phyloP scores from a whole-genome alignment of 1,140 invertebrate genomes.

The Saccostrea cuccullata region DNA sequence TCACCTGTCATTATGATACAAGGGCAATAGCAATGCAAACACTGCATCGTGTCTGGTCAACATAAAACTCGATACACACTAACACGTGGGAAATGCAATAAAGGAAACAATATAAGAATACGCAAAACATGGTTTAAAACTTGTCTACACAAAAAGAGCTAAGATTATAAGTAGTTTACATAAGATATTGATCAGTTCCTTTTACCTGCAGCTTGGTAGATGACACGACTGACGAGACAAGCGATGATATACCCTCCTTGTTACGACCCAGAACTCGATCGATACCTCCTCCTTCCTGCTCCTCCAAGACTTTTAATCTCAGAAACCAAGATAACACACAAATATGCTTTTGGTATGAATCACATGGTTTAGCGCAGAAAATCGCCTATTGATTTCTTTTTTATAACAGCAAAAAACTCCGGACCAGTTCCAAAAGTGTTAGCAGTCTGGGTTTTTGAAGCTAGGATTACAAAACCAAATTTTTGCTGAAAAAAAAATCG shows the following conservation, averaged over 20 bases:
- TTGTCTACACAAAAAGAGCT: neutral
- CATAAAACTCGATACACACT: neutral
- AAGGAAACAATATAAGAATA: neutral
- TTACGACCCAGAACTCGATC: neutral
- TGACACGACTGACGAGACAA: neutral
- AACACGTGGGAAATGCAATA: neutral
- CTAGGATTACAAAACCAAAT: neutral
- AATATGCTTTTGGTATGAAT: neutral
- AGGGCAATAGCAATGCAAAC: neutral
- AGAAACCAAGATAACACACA: constrained; percentile 9
- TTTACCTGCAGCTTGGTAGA: neutral
- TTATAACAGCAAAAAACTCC: neutral
- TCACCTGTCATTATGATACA: neutral
- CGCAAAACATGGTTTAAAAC: neutral
- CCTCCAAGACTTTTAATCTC: constrained; percentile 26
- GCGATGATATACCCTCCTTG: neutral
- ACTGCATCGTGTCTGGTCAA: neutral
- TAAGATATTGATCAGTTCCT: neutral
- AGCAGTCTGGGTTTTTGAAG: neutral
- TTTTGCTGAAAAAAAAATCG: neutral
- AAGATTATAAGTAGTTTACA: neutral
- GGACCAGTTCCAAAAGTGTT: neutral
- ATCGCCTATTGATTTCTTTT: constrained; percentile 3
- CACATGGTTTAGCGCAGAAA: neutral
- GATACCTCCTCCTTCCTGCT: neutral